These are phyloP conservation scores for Caenorhabditis tropicalis DNA, from an alignment of 1,140 invertebrate genomes.

Conservation along the genomic window DNA sequence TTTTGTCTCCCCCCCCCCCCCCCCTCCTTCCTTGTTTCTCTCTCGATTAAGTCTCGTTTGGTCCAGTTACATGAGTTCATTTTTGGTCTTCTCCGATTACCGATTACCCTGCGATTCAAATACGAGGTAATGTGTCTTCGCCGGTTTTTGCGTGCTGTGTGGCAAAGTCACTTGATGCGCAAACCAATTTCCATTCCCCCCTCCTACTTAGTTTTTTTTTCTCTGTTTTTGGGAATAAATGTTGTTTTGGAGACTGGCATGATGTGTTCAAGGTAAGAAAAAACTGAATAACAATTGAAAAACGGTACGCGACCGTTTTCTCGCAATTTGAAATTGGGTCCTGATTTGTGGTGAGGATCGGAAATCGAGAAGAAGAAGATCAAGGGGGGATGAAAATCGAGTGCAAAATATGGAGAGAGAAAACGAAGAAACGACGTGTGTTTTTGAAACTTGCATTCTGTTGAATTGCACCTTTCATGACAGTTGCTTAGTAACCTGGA, in stretches of 20 bases:
- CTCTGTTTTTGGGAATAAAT: background rate
- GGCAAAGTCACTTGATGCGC: conserved; percentile 36
- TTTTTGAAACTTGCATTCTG: background rate
- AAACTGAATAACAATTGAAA: conserved; percentile 7
- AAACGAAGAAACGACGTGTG: background rate
- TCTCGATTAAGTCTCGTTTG: background rate
- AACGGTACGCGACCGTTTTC: background rate
- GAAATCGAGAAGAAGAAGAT: background rate
- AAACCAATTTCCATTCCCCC: conserved; percentile 6
- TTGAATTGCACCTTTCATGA: background rate
- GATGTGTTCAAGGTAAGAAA: conserved; percentile 30
- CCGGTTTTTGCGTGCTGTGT: background rate
- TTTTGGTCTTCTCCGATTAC: conserved; percentile 29
- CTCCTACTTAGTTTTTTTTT: background rate
- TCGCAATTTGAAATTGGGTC: background rate
- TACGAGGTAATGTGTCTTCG: conserved; percentile 19
- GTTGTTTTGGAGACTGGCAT: conserved; percentile 33
- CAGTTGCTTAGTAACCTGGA: background rate
- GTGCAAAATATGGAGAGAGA: background rate
- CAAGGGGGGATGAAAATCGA: background rate
- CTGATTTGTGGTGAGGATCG: background rate
- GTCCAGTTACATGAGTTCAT: background rate
- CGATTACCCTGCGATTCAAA: conserved; percentile 23
- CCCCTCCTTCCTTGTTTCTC: background rate
- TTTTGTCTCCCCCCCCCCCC: background rate